Percentiles rank a stretch among this genome's conserved stretches.
Conservation (phyloP, 2,888 invertebrate species). For the Neria commutata region DNA sequence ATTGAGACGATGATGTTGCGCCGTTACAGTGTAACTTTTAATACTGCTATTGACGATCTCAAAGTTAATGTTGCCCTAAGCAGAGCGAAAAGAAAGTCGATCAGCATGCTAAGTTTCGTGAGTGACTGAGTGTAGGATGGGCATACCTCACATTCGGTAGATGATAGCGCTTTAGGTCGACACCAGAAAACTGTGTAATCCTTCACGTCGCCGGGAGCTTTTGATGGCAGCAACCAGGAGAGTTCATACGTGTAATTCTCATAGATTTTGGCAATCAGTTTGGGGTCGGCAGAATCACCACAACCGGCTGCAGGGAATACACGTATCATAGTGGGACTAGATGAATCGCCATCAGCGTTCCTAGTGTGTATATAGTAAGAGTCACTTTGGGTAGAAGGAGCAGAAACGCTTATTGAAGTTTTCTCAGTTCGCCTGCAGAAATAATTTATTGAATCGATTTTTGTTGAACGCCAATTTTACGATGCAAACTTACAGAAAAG, state of each 20-base stretch:
- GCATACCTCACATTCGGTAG: slow-evolving; percentile 66
- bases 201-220: slow-evolving; percentile 56
- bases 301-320: slow-evolving; percentile 21
- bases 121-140: too few relatives aligned
- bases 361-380: slow-evolving; percentile 29
- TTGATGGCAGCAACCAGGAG: slow-evolving; percentile 70
- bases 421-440: too few relatives aligned
- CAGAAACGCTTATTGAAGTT: too few relatives aligned
- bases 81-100: slow-evolving; percentile 8
- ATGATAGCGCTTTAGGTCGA: slow-evolving; percentile 64
- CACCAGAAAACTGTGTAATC: slow-evolving; percentile 85
- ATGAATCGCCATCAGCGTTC: slow-evolving; percentile 32
- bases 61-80: slow-evolving; percentile 70
- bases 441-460: too few relatives aligned
- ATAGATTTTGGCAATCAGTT: slow-evolving; percentile 73
- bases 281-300: slow-evolving; percentile 51
- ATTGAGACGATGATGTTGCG: slow-evolving; percentile 64
- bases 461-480: too few relatives aligned
- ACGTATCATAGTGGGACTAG: slow-evolving; percentile 21
- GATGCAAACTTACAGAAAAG: too few relatives aligned
- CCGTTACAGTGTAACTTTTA: slow-evolving; percentile 60
- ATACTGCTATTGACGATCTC: slow-evolving; percentile 63
- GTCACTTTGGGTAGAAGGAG: slow-evolving; percentile 4
- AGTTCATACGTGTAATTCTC: slow-evolving; percentile 73
- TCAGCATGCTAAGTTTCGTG: not conserved